Conservation (phyloP, 2,113 vertebrate genomes). For the Bambusicola thoracicus region DNA sequence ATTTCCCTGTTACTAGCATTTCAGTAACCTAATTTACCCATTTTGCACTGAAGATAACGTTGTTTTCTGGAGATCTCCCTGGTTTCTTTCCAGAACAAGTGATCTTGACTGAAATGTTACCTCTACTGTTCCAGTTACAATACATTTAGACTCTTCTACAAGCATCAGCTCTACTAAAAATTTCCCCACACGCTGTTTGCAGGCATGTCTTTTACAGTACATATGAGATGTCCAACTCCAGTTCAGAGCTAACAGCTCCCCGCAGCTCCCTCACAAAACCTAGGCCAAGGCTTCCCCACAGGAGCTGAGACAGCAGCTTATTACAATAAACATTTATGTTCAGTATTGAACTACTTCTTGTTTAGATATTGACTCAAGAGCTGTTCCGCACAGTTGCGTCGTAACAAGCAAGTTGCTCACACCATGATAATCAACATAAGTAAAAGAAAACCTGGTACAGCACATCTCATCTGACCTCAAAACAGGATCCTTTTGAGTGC, state of each 20-base stretch:
- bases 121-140: background rate
- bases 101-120: background rate
- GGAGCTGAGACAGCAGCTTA: background rate
- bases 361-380: background rate
- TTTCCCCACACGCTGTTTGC: background rate
- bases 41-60: rapidly evolving
- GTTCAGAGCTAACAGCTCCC: background rate
- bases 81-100: background rate
- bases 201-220: background rate
- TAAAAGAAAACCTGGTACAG: background rate
- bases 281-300: background rate
- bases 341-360: background rate
- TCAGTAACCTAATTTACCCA: background rate
- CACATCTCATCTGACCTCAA: background rate
- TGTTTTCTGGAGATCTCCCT: background rate
- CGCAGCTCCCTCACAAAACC: background rate
- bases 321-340: background rate
- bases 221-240: background rate
- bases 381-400: background rate
- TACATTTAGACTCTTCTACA: background rate
- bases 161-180: background rate
- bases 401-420: background rate
- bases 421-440: background rate
- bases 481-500: background rate
- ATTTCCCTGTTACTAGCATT: background rate